Evolutionary conservation across 2,113 vertebrate genomes (phyloP), one percentile per base, ranked within the genome.

Genomic region (Lophochroa leadbeateri): DNA sequence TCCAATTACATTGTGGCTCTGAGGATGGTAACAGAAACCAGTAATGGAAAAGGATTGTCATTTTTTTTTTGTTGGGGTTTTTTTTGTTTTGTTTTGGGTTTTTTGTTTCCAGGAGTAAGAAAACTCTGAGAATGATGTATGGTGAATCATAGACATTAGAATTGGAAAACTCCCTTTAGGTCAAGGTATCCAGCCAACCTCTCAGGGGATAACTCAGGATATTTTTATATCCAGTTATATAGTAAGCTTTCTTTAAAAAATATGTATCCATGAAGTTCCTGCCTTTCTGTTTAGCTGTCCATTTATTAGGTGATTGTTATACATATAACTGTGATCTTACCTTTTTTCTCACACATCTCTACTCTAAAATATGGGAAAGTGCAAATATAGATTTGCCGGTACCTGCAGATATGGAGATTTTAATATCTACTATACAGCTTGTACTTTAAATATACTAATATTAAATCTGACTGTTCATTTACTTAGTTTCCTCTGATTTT

Each of bases 41-140:
- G 86, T 61, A 71, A 75, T 91, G 96, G 96, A 96, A 96, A 96
- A 96, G 90, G 24, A 39, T 67, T 72, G 86, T 97, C 83, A 95
- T 39, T 88, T 90, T 65, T 79, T 79, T 57, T 21, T 79, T 60
- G 52, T 61, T 61, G n/a, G 9, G 13, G 4, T 29, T 58, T 65
- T 76, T 76, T 58, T 58, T n/a, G 16, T 8, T 68, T 35, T 31
- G 4, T 10, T 27, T 61, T 25, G 58, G 15, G 35, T 64, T 78
- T 65, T 69, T 72, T 77, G 55, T 87, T 91, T 90, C 86, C 72
- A 87, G 81, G 28, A 88, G 72, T 61, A 89, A 92, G 90, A 96
- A 90, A 88, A 81, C 82, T 86, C 61, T 81, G 47, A 81, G 60
- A 5, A 0, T 78, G 92, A 82, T 86, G 7, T 71, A 88, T 46